Evolutionary conservation across 92 coral and sea anemone species (phyloP), one percentile per base, ranked within the genome.

Genomic region (Muricea muricata): DNA sequence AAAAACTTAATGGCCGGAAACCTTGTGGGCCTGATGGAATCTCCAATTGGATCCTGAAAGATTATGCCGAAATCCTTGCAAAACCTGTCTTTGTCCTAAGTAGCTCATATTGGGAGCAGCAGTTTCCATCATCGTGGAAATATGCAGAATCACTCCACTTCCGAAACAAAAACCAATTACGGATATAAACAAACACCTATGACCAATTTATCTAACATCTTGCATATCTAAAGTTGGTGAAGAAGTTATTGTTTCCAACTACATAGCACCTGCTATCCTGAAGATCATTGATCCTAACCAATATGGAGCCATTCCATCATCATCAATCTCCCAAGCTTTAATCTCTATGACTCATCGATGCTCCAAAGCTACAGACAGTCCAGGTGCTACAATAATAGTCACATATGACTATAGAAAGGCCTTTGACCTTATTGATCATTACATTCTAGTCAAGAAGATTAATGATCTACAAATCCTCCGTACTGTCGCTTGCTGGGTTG

Each of bases 391-490:
- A 15, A 41, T 65, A 65, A 31, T 39, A 65, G 72, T 65, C 37
- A 15, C 31, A 29, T 65, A 15, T 29, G 34, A 65, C 37, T 70
- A 40, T 17, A 24, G 48, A 12, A 34, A 70, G 42, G 77, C 77
- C 24, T 70, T 70, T 18, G 77, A 70, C n/a, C 42, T 34, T 28
- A 70, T 70, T 24, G 77, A 70, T 70, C 77, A 32, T 46, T 15
- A 41, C 48, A 70, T 70, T 18, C 25, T 70, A 46, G 14, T 70
- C 17, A 70, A 40, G 17, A 70, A 70, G 40, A 34, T 70, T 18
- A 31, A 37, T 34, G 15, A 34, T 24, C 54, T 70, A 17, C n/a
- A 11, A 30, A 68, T 68, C 35, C 47, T 47, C 15, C 18, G 11
- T 8, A 26, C 7, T 20, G 45, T 35, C 20, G 18, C 31, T 10